Conservation (phyloP, 1,140 invertebrate genomes). For the Dysdera silvatica region DNA sequence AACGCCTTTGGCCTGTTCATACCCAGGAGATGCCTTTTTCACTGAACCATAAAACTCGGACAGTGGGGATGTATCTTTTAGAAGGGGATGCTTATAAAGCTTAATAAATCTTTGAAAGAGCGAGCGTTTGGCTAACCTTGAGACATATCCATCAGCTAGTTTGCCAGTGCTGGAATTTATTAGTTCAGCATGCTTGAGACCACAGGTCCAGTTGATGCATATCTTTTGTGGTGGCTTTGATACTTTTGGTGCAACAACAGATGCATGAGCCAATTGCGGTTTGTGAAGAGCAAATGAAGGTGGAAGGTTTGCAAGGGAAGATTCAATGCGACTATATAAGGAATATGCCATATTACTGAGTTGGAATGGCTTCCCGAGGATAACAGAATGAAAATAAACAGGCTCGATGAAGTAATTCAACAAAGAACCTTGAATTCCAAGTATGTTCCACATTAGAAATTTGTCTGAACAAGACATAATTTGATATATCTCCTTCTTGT, state of each 20-base stretch:
- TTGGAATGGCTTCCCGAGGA: constrained; percentile 46
- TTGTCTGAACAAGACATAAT: constrained; percentile 51
- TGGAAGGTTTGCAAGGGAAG: constrained; percentile 35
- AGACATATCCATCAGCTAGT: constrained; percentile 40
- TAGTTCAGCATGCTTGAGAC: constrained; percentile 42
- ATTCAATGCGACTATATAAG: constrained; percentile 44
- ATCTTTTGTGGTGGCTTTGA: constrained; percentile 34
- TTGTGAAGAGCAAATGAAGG: constrained; percentile 40
- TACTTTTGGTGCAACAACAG: constrained; percentile 45
- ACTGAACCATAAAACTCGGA: constrained; percentile 40
- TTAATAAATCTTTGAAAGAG: constrained; percentile 41
- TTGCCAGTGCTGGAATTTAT: constrained; percentile 43
- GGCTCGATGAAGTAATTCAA: constrained; percentile 44
- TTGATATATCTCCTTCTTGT: constrained; percentile 33
- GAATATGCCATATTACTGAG: constrained; percentile 45
- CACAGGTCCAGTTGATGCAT: constrained; percentile 46
- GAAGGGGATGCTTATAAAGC: too few species aligned
- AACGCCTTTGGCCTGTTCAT: constrained; percentile 40
- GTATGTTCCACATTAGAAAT: constrained; percentile 47
- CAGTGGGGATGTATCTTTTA: too few species aligned
- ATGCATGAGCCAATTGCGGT: constrained; percentile 42
- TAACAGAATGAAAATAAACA: constrained; percentile 45
- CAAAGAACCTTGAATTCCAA: constrained; percentile 49
- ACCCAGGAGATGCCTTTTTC: constrained; percentile 40
- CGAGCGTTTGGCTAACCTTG: constrained; percentile 41